Conservation (phyloP, 92 coral and sea anemone species). For the Phenganax marumi region DNA sequence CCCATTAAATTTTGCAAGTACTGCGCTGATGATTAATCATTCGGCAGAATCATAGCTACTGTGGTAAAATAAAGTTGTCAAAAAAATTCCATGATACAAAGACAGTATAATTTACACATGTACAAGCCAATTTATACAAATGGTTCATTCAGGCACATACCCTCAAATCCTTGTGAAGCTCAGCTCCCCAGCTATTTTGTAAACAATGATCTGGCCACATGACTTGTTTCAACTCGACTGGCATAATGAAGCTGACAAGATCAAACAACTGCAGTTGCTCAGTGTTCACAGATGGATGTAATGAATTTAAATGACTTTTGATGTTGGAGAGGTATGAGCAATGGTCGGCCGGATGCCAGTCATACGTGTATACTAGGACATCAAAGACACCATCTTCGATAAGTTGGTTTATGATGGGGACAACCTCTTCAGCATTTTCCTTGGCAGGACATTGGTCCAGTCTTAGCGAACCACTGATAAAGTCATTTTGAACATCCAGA, state of each 20-base stretch:
- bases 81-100: no score
- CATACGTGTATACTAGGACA: constrained; percentile 68
- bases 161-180: constrained; percentile 73
- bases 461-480: constrained; percentile 78
- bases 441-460: constrained; percentile 81
- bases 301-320: constrained; percentile 50
- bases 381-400: constrained; percentile 60
- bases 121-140: background rate
- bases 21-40: background rate
- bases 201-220: constrained; percentile 93
- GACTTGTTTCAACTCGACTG: constrained; percentile 59
- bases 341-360: constrained; percentile 91
- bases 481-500: constrained; percentile 91
- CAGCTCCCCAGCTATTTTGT: constrained; percentile 84
- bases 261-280: constrained; percentile 72
- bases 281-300: constrained; percentile 64
- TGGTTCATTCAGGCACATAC: constrained; percentile 36
- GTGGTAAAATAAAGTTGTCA: no score
- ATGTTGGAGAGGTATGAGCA: constrained; percentile 87
- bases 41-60: background rate
- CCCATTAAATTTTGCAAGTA: background rate
- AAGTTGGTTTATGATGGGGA: constrained; percentile 63
- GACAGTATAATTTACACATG: no score
- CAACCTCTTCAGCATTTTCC: constrained; percentile 74
- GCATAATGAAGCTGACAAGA: constrained; percentile 65